Conservation (phyloP, 2,797 vertebrate genomes). For the Dryobates pubescens region DNA sequence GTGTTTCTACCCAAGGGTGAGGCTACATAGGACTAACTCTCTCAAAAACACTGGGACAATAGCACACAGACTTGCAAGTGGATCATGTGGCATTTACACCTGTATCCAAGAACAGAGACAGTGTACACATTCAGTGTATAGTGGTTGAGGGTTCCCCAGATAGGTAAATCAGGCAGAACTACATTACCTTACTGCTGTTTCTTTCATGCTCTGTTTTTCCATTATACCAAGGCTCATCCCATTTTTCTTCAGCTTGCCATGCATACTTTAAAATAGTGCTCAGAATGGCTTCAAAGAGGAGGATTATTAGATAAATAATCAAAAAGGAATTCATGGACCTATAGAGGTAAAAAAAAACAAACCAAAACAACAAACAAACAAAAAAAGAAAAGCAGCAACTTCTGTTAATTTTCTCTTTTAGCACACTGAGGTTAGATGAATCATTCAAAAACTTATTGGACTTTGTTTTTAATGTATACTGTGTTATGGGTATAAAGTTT, state of each 20-base stretch:
- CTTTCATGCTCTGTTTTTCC: slow-evolving; percentile 92
- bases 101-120: neutral
- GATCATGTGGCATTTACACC: neutral
- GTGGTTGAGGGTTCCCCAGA: neutral
- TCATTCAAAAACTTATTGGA: neutral
- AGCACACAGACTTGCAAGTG: neutral
- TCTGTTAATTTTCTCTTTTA: neutral
- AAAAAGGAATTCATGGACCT: slow-evolving; percentile 99
- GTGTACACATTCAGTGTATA: neutral
- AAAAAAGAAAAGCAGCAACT: neutral
- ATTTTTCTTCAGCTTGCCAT: slow-evolving; percentile 93
- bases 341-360: neutral
- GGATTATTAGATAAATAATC: slow-evolving; percentile 94
- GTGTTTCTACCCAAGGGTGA: neutral
- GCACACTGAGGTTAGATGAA: neutral
- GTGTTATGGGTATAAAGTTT: neutral
- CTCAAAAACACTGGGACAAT: neutral
- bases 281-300: slow-evolving; percentile 93
- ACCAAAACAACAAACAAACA: neutral
- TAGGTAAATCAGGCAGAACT: neutral
- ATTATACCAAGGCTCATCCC: slow-evolving; percentile 97
- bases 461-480: neutral
- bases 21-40: neutral
- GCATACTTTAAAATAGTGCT: slow-evolving; percentile 97
- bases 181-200: slow-evolving; percentile 93